Percentiles rank a stretch among this genome's conserved stretches.
phyloP scores from a whole-genome alignment of 2,797 vertebrate species.

The Hirundo rustica region DNA sequence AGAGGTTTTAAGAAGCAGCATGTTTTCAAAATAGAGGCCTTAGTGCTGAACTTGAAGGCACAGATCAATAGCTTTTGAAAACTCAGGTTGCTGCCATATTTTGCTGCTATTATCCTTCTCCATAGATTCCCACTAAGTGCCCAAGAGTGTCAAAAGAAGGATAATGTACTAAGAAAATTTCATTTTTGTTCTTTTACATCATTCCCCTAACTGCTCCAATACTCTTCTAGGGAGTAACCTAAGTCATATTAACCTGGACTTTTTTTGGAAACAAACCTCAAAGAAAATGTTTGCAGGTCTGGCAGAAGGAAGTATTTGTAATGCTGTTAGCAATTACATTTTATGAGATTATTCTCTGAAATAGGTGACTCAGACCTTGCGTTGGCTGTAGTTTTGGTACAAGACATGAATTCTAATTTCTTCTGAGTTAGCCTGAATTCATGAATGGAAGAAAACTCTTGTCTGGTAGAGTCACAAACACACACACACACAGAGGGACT shows the following conservation, averaged over 20 bases:
- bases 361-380: conserved; percentile 1
- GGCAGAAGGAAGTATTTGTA: not conserved
- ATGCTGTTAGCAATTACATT: not conserved
- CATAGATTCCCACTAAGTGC: not conserved
- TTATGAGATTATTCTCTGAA: not conserved
- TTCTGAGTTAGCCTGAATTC: not conserved
- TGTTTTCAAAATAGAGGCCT: conserved; percentile 25
- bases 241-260: not conserved
- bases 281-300: not conserved
- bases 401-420: not conserved
- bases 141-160: not conserved
- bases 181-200: not conserved
- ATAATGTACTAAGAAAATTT: not conserved
- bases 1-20: not conserved
- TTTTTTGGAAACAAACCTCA: not conserved
- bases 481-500: too few relatives aligned
- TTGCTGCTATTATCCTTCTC: not conserved
- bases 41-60: not conserved
- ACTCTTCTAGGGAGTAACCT: not conserved
- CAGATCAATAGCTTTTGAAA: conserved; percentile 18
- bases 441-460: not conserved
- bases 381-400: not conserved
- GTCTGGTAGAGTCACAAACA: not conserved
- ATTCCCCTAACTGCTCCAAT: not conserved
- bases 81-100: not conserved